These are phyloP conservation scores for Theristus sp. DNA, from an alignment of 2,888 invertebrate species.

Conservation along the genomic window DNA sequence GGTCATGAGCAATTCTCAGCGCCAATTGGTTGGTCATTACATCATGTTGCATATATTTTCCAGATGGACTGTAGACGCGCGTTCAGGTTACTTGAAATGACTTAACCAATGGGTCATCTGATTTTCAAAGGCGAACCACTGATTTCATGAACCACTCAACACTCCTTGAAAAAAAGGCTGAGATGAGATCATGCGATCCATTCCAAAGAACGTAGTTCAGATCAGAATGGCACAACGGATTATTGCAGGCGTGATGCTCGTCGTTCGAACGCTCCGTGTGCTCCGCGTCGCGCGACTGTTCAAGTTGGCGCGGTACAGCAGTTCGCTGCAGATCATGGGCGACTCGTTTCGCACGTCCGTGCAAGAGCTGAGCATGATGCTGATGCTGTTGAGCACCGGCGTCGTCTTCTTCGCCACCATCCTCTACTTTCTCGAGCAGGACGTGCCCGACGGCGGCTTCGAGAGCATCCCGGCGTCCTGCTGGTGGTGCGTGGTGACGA, in stretches of 20 bases:
- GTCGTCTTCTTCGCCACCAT: constrained; percentile 27
- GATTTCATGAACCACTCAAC: too few relatives aligned
- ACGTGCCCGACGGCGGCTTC: constrained; percentile 21
- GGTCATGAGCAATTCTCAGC: too few relatives aligned
- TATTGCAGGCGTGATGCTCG: constrained; percentile 21
- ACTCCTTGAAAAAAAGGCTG: too few relatives aligned
- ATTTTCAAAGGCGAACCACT: too few relatives aligned
- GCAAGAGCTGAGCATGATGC: constrained; percentile 22
- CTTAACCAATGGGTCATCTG: too few relatives aligned
- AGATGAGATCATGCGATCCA: too few relatives aligned
- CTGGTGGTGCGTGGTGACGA: constrained; percentile 24
- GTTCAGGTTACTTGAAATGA: too few relatives aligned
- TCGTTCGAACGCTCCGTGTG: constrained; percentile 23
- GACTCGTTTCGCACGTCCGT: constrained; percentile 16
- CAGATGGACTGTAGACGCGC: too few relatives aligned
- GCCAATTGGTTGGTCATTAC: too few relatives aligned
- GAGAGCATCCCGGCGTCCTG: constrained; percentile 23
- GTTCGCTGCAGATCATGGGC: constrained; percentile 24
- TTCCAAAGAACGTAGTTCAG: too few relatives aligned
- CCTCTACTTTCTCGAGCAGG: constrained; percentile 24
- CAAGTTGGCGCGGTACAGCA: constrained; percentile 25
- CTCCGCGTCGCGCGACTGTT: constrained; percentile 25
- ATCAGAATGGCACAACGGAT: too few relatives aligned
- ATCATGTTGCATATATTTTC: too few relatives aligned
- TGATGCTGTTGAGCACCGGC: constrained; percentile 24